These are phyloP conservation scores for Aplysina aerophoba DNA, from an alignment of 37 sponge, comb jelly and placozoan species.

Conservation along the genomic window DNA sequence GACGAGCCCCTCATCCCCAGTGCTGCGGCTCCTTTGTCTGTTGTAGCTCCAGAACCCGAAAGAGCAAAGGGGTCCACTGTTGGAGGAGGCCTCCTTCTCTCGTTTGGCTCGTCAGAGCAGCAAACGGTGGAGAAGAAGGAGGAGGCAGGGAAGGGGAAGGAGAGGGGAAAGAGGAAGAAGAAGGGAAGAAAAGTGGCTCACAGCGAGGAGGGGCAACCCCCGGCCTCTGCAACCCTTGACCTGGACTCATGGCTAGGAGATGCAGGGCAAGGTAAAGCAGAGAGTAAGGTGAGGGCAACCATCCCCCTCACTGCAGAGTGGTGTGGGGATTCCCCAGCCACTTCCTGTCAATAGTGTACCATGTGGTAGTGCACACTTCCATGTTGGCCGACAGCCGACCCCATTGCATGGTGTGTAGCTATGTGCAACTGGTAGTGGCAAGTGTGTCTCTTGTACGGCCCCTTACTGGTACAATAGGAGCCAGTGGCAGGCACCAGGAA, in stretches of 20 bases:
- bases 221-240: neutral
- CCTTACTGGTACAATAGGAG: too few relatives aligned
- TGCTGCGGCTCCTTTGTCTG: neutral
- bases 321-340: too few relatives aligned
- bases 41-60: neutral
- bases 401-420: too few relatives aligned
- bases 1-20: neutral
- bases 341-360: too few relatives aligned
- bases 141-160: neutral
- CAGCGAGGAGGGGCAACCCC: neutral
- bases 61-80: neutral
- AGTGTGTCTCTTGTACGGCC: too few relatives aligned
- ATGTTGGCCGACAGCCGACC: too few relatives aligned
- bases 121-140: neutral
- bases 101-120: neutral
- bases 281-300: neutral
- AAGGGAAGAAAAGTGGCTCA: neutral
- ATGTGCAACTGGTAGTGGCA: too few relatives aligned
- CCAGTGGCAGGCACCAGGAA: too few relatives aligned
- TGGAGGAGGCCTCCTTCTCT: neutral
- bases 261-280: neutral
- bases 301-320: too few relatives aligned
- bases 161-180: constrained; percentile 11
- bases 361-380: too few relatives aligned
- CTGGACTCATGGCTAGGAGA: constrained; percentile 10